phyloP scores from a whole-genome alignment of 2,113 vertebrate genomes.

The Nansenia antarctica region DNA sequence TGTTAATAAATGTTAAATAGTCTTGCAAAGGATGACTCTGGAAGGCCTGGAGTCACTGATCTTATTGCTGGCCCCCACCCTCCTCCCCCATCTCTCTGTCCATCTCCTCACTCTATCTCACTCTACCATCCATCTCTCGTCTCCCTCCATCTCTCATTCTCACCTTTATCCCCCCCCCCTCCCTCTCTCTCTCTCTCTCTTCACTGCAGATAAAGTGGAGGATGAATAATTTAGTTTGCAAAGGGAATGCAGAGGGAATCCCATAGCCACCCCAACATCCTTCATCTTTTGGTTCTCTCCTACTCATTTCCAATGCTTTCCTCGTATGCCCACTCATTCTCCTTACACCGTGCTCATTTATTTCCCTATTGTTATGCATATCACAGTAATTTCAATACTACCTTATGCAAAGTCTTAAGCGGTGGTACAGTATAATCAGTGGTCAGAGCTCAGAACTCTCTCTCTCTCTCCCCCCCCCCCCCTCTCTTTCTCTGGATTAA shows the following conservation, averaged over 20 bases:
- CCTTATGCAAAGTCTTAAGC: background rate
- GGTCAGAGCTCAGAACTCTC: background rate
- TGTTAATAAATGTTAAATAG: conserved; percentile 58
- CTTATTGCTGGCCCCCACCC: conserved; percentile 34
- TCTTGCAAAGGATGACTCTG: conserved; percentile 42
- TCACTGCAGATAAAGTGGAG: background rate
- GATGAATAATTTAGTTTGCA: conserved; percentile 33
- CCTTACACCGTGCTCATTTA: too few relatives aligned
- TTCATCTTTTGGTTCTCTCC: conserved; percentile 11
- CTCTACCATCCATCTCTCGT: conserved; percentile 2
- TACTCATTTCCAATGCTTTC: too few relatives aligned
- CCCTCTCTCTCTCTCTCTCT: conserved; percentile 1
- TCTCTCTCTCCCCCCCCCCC: background rate
- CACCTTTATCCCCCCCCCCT: background rate
- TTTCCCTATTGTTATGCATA: background rate
- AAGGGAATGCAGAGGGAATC: conserved; percentile 8
- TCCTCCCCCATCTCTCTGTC: background rate
- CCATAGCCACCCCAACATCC: conserved; percentile 6
- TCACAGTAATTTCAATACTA: background rate
- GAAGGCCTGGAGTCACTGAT: conserved; percentile 36
- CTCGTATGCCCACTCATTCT: background rate
- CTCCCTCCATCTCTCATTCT: background rate
- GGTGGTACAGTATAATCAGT: background rate
- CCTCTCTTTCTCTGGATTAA: background rate
- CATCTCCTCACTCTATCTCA: conserved; percentile 10